Evolutionary conservation across 2,113 vertebrate genomes (phyloP), one percentile per base, ranked within the genome.

Genomic region (Oryzias curvinotus): DNA sequence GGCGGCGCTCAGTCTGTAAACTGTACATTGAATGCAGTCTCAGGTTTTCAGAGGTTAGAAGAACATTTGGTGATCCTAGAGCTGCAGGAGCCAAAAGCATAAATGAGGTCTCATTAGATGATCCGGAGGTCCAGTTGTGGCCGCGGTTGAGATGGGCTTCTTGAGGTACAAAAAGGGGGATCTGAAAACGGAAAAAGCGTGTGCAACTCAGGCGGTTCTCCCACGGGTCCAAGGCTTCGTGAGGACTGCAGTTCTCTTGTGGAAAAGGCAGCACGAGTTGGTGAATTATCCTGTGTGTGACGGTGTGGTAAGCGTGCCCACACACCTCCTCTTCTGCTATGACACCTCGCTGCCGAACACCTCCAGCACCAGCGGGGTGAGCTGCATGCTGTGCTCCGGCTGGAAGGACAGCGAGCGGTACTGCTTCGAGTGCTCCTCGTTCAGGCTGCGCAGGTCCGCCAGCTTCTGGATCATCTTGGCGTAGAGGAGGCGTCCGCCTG

Each of bases 391-490:
- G 90, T 94, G 93, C 83, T 95, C 94, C 0, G 96, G 96, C 89
- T 95, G 92, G 87, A 97, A 95, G 80, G 97, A 95, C 26, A 99
- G 92, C 6, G 88, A 93, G 77, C 94, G 96, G 90, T 98, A 98
- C 91, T 99, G 96, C 86, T 94, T 94, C 80, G 95, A 96, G 91
- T 99, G 95, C 85, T 99, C 96, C 89, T 98, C 96, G 0, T 96
- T 98, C 42, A 99, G 93, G 91, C 96, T 98, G 48, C 97, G 92
- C 56, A 98, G 92, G 80, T 99, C 97, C 0, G 96, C 95, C 62
- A 99, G 87, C 77, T 98, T 99, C 89, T 99, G 97, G 92, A 99
- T 98, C 97, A 99, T 99, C 87, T 96, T 98, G 77, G 96, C 93
- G 0, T 99, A 98, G 67, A 98, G 94, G 68, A 96, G 91, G 73